These are phyloP conservation scores for Trileptium ribeirensis DNA, from an alignment of 2,888 invertebrate species.

Conservation along the genomic window DNA sequence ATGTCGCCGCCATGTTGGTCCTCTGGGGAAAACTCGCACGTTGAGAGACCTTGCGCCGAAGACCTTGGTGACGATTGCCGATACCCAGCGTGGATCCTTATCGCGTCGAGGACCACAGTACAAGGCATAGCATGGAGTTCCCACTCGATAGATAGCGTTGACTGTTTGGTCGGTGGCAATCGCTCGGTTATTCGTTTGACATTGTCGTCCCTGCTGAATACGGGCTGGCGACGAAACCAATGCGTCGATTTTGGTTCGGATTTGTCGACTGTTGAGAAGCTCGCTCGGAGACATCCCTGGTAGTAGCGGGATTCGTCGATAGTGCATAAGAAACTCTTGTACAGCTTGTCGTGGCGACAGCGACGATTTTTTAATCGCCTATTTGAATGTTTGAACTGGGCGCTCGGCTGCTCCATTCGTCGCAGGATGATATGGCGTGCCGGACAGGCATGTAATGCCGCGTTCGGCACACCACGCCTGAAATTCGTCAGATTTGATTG, in stretches of 20 bases:
- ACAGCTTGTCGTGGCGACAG: constrained; percentile 24
- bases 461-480: neutral
- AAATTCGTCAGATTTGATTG: constrained; percentile 25
- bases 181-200: neutral
- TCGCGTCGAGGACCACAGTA: constrained; percentile 21
- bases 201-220: constrained; percentile 15
- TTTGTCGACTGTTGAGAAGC: constrained; percentile 18
- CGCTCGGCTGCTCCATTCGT: constrained; percentile 24
- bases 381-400: constrained; percentile 36
- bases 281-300: constrained; percentile 25
- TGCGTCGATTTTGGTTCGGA: constrained; percentile 3
- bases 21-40: constrained; percentile 17
- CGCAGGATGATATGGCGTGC: constrained; percentile 38
- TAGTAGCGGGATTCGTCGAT: neutral
- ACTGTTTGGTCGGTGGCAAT: neutral
- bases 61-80: constrained; percentile 18
- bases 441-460: constrained; percentile 21
- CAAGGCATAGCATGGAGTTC: neutral
- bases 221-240: constrained; percentile 15
- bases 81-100: constrained; percentile 19
- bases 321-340: constrained; percentile 29
- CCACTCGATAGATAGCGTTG: neutral
- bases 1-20: constrained; percentile 25
- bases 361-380: constrained; percentile 23
- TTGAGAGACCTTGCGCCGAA: constrained; percentile 11